These are phyloP conservation scores for Notiomystis cincta DNA, from an alignment of 2,113 vertebrate species.

Conservation along the genomic window DNA sequence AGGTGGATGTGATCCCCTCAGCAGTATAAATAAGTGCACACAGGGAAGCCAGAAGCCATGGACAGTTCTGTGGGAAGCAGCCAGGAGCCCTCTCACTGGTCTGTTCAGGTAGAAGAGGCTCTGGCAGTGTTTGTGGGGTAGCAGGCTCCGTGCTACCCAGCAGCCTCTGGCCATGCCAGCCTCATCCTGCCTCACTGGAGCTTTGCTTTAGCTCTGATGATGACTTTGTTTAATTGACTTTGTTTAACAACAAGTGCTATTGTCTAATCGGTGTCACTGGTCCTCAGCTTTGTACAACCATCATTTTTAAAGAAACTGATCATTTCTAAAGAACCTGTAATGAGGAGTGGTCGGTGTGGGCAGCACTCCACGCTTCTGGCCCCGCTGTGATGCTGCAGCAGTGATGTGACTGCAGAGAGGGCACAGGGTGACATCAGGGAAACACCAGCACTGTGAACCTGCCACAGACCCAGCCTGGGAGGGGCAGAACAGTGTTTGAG, in stretches of 20 bases:
- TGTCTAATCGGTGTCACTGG: neutral
- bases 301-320: too few species aligned
- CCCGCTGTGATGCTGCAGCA: accelerated
- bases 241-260: too few species aligned
- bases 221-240: too few species aligned
- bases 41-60: neutral
- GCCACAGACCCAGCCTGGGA: neutral
- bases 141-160: accelerated
- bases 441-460: accelerated
- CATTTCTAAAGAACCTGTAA: neutral
- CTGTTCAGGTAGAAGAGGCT: neutral
- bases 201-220: neutral
- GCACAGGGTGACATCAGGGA: neutral
- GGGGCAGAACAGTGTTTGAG: neutral
- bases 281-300: neutral
- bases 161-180: neutral
- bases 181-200: neutral
- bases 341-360: neutral
- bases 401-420: neutral
- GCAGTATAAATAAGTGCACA: neutral
- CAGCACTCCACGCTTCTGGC: neutral
- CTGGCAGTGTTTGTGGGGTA: neutral
- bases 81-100: neutral
- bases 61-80: neutral
- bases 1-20: neutral